phyloP scores from a whole-genome alignment of 2,113 vertebrate species.

The Phocoena sinus region DNA sequence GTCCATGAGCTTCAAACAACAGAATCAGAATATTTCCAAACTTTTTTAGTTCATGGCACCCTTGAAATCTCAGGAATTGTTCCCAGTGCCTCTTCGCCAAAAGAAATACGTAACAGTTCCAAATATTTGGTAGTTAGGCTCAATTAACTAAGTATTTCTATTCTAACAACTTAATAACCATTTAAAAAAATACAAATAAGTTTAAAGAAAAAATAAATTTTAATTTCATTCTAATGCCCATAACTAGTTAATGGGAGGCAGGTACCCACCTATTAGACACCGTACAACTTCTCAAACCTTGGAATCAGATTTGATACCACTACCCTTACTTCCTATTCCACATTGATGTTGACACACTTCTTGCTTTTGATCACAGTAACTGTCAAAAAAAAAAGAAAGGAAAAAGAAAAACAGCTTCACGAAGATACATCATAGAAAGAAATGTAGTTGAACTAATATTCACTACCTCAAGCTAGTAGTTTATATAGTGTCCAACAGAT shows the following conservation, averaged over 20 bases:
- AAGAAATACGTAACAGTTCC: neutral
- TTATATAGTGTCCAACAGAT: neutral
- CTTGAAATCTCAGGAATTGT: neutral
- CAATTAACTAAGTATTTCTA: neutral
- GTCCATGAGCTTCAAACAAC: neutral
- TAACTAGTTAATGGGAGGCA: neutral
- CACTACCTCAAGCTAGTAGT: neutral
- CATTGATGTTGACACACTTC: neutral
- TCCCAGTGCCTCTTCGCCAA: neutral
- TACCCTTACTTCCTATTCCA: neutral
- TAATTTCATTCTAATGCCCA: neutral
- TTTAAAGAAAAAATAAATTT: neutral
- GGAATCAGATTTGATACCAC: neutral
- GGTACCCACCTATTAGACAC: neutral
- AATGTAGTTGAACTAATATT: neutral
- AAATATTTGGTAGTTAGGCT: neutral
- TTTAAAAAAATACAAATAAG: neutral
- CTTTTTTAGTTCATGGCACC: neutral
- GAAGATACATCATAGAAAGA: neutral
- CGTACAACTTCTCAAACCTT: neutral
- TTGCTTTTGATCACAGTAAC: neutral
- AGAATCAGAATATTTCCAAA: neutral
- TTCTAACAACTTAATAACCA: neutral
- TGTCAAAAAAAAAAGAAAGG: neutral
- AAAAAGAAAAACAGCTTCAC: neutral